Base-by-base conservation (phyloP, 2,797 vertebrate species). In the Darevskia nairensis region DNA sequence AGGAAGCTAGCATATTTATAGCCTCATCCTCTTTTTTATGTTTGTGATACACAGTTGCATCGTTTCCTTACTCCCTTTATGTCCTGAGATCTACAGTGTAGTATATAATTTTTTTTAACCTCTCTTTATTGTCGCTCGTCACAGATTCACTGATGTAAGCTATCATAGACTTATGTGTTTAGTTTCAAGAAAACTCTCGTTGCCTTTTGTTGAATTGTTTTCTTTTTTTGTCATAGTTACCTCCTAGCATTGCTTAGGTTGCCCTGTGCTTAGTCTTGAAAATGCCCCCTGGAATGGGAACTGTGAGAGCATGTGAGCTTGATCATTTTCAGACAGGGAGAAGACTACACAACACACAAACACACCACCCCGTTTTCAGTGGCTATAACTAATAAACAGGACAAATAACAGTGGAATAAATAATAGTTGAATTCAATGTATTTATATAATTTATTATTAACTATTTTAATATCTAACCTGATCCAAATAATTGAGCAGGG, bases 11-110 rank as follows among this genome's bases (percentile, higher is more conserved):
- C 3, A 29, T 76, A 66, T 76, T 81, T 75, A 66, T 82, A 82
- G 32, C 72, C 23, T 82, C n/a, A 15, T 50, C 13, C 46, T 75
- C 10, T 88, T 82, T 76, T 88, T 82, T 29, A 55, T 88, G n/a
- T 41, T 46, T 82, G 41, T 46, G 4, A 82, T 82, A 75, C 32
- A 46, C 29, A 71, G 29, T 50, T 79, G 21, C 46, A 29, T 46
- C 39, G 27, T 82, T 41, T 59, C 29, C 19, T 79, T 78, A 8
- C 29, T 86, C 35, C 44, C 55, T 75, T 76, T 81, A 19, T 44
- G 66, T 27, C 76, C 41, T 61, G 25, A 61, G 9, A 32, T 46
- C 27, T 23, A 2, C 74, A 46, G 41, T 21, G 55, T 66, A 8
- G 39, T 15, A n/a, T 9, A 80, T 35, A 61, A 19, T 6, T 8